Percentiles rank a stretch among this genome's conserved stretches.
These are phyloP conservation scores for Apostichopus japonicus DNA, from an alignment of 35 echinoderm and acorn worm species.

Conservation along the genomic window DNA sequence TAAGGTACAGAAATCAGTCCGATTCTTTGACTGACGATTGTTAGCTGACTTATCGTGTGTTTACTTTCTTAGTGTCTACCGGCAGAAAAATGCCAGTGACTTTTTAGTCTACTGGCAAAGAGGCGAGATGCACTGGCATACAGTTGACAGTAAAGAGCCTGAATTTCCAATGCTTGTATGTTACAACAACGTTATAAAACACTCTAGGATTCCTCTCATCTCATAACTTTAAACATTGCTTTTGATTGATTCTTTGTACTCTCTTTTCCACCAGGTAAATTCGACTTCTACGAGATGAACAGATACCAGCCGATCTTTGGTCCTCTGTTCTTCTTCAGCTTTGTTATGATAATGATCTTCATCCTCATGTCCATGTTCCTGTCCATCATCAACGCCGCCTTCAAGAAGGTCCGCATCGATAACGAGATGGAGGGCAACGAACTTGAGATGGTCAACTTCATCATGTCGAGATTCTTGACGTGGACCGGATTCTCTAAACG, in stretches of 20 bases:
- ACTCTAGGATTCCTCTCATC: not conserved
- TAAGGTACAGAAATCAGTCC: no score
- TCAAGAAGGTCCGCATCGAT: constrained; percentile 65
- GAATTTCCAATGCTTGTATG: no score
- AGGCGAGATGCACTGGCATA: no score
- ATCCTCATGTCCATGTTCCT: constrained; percentile 98
- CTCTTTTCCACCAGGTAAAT: constrained; percentile 73
- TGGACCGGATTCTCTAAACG: constrained; percentile 86
- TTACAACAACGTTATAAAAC: no score
- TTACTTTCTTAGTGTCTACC: no score
- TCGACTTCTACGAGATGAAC: constrained; percentile 82
- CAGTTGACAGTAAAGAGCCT: no score
- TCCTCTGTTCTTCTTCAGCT: constrained; percentile 90
- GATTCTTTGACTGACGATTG: no score
- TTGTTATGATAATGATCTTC: constrained; percentile 89
- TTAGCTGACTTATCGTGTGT: no score
- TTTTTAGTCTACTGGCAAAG: no score
- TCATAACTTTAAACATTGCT: not conserved
- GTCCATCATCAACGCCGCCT: constrained; percentile 92
- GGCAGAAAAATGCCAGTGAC: no score
- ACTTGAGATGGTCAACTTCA: constrained; percentile 97
- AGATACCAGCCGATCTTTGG: constrained; percentile 66
- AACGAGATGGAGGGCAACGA: constrained; percentile 72
- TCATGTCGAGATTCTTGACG: constrained; percentile 87
- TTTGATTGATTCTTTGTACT: not conserved